phyloP scores from a whole-genome alignment of 2,797 vertebrate species.

The Pteropus rufus region DNA sequence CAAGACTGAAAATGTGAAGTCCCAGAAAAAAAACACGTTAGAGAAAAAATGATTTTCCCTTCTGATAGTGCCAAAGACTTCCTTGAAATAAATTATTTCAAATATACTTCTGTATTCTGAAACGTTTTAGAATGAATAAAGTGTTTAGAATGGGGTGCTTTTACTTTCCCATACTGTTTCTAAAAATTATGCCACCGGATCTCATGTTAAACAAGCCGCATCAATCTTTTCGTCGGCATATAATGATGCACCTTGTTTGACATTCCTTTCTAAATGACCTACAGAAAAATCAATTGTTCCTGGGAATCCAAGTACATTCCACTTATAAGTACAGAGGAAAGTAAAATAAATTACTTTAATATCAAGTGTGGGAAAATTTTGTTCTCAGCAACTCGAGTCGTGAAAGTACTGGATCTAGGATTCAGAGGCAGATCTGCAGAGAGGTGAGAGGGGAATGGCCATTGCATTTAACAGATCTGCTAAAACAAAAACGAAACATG shows the following conservation, averaged over 20 bases:
- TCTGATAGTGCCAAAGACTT: conserved; percentile 42
- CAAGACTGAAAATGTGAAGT: conserved; percentile 2
- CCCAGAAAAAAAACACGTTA: not conserved
- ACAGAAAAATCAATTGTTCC: conserved; percentile 69
- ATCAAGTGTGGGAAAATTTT: conserved; percentile 8
- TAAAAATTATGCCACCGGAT: conserved; percentile 33
- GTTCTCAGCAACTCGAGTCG: not conserved
- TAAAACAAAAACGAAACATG: not conserved
- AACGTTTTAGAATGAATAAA: conserved; percentile 50
- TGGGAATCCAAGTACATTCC: conserved; percentile 51
- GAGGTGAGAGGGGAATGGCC: fast-evolving
- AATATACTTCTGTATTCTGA: conserved; percentile 31
- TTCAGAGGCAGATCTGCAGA: not conserved
- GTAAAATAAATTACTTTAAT: conserved; percentile 48
- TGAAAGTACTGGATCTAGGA: not conserved
- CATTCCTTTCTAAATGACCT: conserved; percentile 69
- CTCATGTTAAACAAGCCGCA: conserved; percentile 42
- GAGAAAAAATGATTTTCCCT: not conserved
- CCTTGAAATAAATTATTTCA: conserved; percentile 50
- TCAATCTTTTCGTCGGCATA: conserved; percentile 2
- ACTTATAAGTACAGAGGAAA: conserved; percentile 41
- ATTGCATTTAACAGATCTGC: not conserved
- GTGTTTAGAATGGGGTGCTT: conserved; percentile 6
- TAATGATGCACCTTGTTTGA: conserved; percentile 54
- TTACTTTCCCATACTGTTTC: conserved; percentile 12